Conservation (phyloP, 2,888 invertebrate species). For the Eretmocerus hayati region DNA sequence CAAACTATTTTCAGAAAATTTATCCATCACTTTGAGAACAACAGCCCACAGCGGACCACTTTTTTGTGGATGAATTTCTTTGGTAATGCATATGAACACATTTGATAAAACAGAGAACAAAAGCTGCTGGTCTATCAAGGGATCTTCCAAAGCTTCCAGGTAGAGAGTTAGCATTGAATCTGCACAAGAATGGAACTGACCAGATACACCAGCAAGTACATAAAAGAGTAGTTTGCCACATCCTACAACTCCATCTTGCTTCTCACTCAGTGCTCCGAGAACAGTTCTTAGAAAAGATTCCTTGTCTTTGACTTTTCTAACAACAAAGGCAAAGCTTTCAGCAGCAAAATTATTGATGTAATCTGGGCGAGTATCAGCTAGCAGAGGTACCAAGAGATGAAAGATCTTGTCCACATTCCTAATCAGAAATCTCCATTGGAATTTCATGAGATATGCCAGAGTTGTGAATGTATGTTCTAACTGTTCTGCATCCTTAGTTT, state of each 20-base stretch:
- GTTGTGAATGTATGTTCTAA: constrained; percentile 81
- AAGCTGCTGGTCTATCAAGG: constrained; percentile 46
- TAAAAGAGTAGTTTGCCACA: constrained; percentile 85
- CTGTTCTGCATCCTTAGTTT: constrained; percentile 73
- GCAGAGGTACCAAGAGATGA: constrained; percentile 63
- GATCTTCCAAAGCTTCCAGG: constrained; percentile 55
- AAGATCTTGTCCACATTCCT: constrained; percentile 71
- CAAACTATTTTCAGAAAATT: constrained; percentile 36
- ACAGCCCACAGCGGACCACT: constrained; percentile 62
- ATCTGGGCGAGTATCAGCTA: constrained; percentile 69
- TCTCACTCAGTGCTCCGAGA: constrained; percentile 58
- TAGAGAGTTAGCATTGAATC: constrained; percentile 63
- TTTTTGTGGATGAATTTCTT: constrained; percentile 58
- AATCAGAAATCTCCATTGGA: constrained; percentile 74
- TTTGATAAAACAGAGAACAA: constrained; percentile 61
- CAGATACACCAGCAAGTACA: constrained; percentile 73
- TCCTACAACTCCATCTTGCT: constrained; percentile 66
- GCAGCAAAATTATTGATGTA: constrained; percentile 91
- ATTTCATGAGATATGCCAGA: constrained; percentile 85
- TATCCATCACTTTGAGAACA: constrained; percentile 41
- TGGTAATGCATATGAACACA: constrained; percentile 58
- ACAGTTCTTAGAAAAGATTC: constrained; percentile 65
- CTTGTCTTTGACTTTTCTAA: constrained; percentile 78
- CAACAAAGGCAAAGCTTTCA: constrained; percentile 92
- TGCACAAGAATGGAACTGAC: constrained; percentile 80